A percentile compares a stretch with the other conserved stretches of the same genome.
Evolutionary conservation across 2,797 vertebrate species (phyloP).

Genomic region (Rhinoraja longicauda): DNA sequence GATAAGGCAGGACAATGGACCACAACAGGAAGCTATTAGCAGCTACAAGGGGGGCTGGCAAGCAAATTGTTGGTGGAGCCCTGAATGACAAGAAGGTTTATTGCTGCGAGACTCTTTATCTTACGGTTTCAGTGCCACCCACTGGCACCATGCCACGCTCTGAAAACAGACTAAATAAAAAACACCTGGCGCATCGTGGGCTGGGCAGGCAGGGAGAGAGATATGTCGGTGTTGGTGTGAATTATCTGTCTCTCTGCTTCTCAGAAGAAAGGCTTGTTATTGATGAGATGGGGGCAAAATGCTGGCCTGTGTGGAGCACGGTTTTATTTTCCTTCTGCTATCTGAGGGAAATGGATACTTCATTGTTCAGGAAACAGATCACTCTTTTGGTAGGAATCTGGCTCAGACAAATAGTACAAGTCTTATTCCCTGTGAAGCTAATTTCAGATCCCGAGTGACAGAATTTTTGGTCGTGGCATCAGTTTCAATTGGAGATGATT

Average conservation of each 20-base stretch:
- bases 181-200: not conserved
- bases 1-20: conserved; percentile 23
- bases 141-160: not conserved
- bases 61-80: conserved; percentile 22
- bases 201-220: not conserved
- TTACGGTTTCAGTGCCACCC: conserved; percentile 25
- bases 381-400: not conserved
- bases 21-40: conserved; percentile 32
- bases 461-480: not conserved
- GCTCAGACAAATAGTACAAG: not conserved
- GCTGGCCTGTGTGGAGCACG: not conserved
- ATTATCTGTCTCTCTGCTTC: conserved; percentile 27
- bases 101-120: conserved; percentile 23
- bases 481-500: not conserved
- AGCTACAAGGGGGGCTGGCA: conserved; percentile 16
- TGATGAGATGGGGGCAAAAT: conserved; percentile 1
- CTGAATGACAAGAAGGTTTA: conserved; percentile 30
- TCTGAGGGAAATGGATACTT: not conserved
- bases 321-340: not conserved
- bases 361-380: not conserved
- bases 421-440: not conserved
- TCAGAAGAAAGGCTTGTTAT: conserved; percentile 9
- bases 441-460: not conserved
- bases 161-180: not conserved
- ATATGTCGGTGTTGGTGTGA: not conserved